Base-by-base conservation (phyloP, 2,113 vertebrate genomes). In the Gavia stellata region DNA sequence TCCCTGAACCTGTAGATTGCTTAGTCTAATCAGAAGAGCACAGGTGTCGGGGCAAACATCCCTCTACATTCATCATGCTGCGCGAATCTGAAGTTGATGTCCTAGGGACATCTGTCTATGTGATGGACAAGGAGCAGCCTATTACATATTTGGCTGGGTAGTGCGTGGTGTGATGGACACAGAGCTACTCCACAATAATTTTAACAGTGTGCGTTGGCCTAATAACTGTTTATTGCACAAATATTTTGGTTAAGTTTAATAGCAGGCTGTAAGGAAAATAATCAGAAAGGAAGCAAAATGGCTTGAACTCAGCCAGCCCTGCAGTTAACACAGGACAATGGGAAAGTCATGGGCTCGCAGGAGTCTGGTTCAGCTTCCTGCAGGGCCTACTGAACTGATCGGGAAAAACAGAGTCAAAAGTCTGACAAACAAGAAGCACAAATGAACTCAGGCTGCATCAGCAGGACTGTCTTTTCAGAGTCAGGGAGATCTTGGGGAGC, bases 401-500 rank as follows among this genome's bases (percentile, higher is more conserved):
- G 70, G 65, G 65, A 68, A 84, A 94, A 85, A 78, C 81, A 58
- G 66, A 93, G 94, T 88, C 97, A 96, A 23, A 89, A 95, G 86
- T 94, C 91, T 92, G 92, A 86, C 92, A 89, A 85, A 47, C 12
- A 0, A 94, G 77, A 85, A 96, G 73, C 70, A 91, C 78, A 95
- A 97, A 96, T 86, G 88, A 96, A 86, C 83, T 91, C 83, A 94
- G 94, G 83, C 95, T 94, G 91, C 86, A 94, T 63, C 88, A 97
- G 95, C 94, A 81, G 86, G 92, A 67, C 81, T 89, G 72, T 78
- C 83, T 87, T 95, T 94, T 96, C 94, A 96, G 92, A 91, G 90
- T 47, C 92, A 93, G 79, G 23, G 72, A 86, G 83, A 74, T 86
- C 92, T 78, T 92, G 94, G 80, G 86, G 91, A 94, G 97, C 94